Base-by-base conservation (phyloP, 1,140 invertebrate species). In the Atta cephalotes region DNA sequence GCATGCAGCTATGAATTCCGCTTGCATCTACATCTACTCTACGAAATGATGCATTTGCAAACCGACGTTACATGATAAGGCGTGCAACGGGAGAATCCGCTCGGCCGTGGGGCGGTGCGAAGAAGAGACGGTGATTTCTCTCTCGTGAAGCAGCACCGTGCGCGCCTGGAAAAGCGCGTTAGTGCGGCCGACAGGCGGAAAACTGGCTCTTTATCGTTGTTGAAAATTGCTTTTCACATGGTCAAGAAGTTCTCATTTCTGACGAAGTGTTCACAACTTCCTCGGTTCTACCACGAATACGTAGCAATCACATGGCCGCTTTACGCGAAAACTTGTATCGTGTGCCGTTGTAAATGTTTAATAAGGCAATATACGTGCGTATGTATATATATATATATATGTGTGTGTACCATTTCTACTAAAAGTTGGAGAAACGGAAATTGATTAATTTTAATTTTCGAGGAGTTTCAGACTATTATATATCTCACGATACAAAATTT, bases 1-100 rank as follows among this genome's bases (percentile, higher is more conserved):
- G 66, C 93, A 92, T 93, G 92, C 92, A 78, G 53, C 80, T 65
- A 66, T 3, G 3, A 28, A 78, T 66, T 88, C 58, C 66, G 62
- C 58, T 78, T 21, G 87, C 74, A 28, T 12, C 35, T 66, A 76
- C 72, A 31, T 18, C 14, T 56, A 72, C 60, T 53, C 14, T 51
- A 68, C 63, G n/a, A 77, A 14, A 39, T 25, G 16, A 35, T 71
- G 53, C 80, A 25, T 74, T 4, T 12, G 56, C 80, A 84, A 76
- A 56, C 53, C 45, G 70, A 51, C 16, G 39, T 74, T 68, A 60
- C n/a, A 49, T 56, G 58, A 88, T 85, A 77, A 89, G 56, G 66
- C 79, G 87, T 85, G 88, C 79, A 85, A 31, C 25, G 71, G 53
- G 56, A 56, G 31, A 72, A 62, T 60, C 53, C 35, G 56, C 3